Percentiles rank a stretch among this genome's conserved stretches.
These are phyloP conservation scores for Crocallis elinguaria DNA, from an alignment of 2,888 invertebrate genomes.

Conservation along the genomic window DNA sequence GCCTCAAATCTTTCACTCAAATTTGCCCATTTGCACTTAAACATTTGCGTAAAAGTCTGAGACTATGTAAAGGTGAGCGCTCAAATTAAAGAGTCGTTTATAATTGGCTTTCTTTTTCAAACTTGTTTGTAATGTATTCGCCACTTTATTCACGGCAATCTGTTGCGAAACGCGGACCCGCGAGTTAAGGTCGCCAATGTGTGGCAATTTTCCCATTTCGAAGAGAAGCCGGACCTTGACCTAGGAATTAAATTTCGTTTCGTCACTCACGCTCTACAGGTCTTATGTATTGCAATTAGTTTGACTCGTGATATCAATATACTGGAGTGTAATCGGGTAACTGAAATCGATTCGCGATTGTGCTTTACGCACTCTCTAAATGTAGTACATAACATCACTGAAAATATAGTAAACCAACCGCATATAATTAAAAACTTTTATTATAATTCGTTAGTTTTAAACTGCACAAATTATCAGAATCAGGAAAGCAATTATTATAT, in stretches of 20 bases:
- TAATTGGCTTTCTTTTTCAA: conserved; percentile 29
- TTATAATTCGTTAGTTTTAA: too few relatives aligned
- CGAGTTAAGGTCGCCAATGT: conserved; percentile 78
- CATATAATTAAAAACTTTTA: conserved; percentile 21
- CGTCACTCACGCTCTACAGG: conserved; percentile 62
- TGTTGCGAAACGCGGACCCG: conserved; percentile 72
- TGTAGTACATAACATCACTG: background rate
- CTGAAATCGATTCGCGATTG: too few relatives aligned
- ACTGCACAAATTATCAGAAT: conserved; percentile 1
- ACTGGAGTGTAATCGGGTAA: background rate
- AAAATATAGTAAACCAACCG: background rate
- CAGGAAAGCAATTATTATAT: too few relatives aligned
- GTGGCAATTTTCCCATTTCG: conserved; percentile 84
- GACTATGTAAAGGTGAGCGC: conserved; percentile 19
- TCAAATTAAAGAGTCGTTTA: conserved; percentile 23
- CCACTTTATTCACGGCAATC: conserved; percentile 56
- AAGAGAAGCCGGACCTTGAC: conserved; percentile 82
- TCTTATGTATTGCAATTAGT: conserved; percentile 61
- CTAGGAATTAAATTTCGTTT: conserved; percentile 80
- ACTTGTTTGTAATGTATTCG: conserved; percentile 47
- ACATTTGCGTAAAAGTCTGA: conserved; percentile 16
- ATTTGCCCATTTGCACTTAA: conserved; percentile 5
- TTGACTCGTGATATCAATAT: conserved; percentile 37
- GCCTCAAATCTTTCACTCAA: conserved; percentile 5
- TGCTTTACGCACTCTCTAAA: too few relatives aligned